These are phyloP conservation scores for Elegia similella DNA, from an alignment of 2,888 invertebrate genomes.

Conservation along the genomic window DNA sequence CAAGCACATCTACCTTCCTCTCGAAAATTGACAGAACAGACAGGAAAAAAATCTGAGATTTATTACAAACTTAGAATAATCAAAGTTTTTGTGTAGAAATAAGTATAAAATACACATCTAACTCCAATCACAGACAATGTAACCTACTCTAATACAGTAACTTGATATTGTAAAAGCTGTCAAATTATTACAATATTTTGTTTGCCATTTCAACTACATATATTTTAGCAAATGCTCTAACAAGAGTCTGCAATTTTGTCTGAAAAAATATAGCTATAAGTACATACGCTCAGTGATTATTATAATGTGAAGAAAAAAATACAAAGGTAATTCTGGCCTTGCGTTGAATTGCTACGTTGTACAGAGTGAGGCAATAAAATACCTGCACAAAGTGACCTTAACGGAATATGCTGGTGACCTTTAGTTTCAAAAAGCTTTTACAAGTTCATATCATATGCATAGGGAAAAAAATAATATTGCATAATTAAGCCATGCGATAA, in stretches of 20 bases:
- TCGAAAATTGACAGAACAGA: background rate
- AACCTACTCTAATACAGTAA: background rate
- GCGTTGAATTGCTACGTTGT: conserved; percentile 66
- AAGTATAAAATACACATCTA: too few relatives aligned
- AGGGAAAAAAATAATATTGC: conserved; percentile 32
- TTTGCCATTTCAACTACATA: background rate
- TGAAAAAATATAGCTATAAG: conserved; percentile 7
- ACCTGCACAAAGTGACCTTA: conserved; percentile 72
- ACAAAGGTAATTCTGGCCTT: conserved; percentile 69
- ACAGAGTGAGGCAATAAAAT: conserved; percentile 69
- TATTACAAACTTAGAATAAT: background rate
- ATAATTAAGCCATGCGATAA: background rate
- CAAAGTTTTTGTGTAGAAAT: too few relatives aligned
- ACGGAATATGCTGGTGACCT: conserved; percentile 67
- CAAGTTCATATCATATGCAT: conserved; percentile 42
- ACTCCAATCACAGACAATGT: too few relatives aligned
- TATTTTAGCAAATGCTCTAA: conserved; percentile 2
- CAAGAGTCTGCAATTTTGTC: conserved; percentile 3
- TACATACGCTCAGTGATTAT: conserved; percentile 41
- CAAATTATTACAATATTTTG: background rate
- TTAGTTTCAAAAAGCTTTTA: conserved; percentile 60
- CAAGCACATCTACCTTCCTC: background rate
- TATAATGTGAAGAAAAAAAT: conserved; percentile 53
- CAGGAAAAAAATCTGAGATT: background rate
- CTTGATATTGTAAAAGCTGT: background rate